Conservation (phyloP, 2,797 vertebrate species). For the Falco concolor region DNA sequence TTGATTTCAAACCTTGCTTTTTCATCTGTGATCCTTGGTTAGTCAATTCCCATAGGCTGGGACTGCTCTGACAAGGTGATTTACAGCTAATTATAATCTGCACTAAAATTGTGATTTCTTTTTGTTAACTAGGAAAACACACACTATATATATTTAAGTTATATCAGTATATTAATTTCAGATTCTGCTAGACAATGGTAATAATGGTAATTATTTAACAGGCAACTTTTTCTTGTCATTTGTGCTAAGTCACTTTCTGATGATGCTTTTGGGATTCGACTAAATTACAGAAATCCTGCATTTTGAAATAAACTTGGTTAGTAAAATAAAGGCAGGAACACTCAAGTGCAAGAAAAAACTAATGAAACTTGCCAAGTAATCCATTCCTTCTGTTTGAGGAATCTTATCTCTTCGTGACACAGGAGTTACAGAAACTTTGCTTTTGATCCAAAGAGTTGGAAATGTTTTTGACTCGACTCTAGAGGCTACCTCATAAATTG, state of each 20-base stretch:
- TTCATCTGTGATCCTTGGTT: constrained; percentile 33
- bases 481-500: not conserved
- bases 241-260: constrained; percentile 37
- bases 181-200: constrained; percentile 48
- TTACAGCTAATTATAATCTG: constrained; percentile 59
- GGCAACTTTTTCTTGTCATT: constrained; percentile 31
- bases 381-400: not conserved
- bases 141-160: constrained; percentile 56
- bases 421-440: not conserved
- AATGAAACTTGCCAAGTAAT: not conserved
- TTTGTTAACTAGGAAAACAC: constrained; percentile 51
- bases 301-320: not conserved
- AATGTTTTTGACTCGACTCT: not conserved
- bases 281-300: constrained; percentile 24
- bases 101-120: constrained; percentile 52
- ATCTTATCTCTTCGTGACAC: not conserved
- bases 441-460: not conserved
- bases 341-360: not conserved
- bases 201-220: constrained; percentile 51
- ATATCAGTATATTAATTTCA: constrained; percentile 60
- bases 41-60: constrained; percentile 14
- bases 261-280: not conserved
- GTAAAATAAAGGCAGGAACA: not conserved
- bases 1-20: constrained; percentile 24
- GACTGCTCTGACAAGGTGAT: constrained; percentile 56